phyloP scores from a whole-genome alignment of 2,888 invertebrate species.

The Blera fallax region DNA sequence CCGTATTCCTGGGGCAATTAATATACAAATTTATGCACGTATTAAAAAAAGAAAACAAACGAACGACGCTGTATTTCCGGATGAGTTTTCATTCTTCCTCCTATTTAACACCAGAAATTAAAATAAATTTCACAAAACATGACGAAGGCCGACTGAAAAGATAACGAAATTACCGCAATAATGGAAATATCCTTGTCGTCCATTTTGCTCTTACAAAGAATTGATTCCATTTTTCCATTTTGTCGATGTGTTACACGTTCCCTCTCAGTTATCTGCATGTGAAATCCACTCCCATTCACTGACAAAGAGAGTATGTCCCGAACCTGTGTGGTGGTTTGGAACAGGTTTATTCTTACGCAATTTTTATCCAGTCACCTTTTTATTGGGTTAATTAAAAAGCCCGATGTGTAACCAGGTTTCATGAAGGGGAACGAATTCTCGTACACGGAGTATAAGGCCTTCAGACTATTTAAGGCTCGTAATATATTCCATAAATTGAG shows the following conservation, averaged over 20 bases:
- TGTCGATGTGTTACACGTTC: neutral
- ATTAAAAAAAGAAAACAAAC: neutral
- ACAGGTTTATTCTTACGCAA: neutral
- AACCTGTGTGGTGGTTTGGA: neutral
- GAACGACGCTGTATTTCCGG: neutral
- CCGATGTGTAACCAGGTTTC: neutral
- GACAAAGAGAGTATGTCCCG: neutral
- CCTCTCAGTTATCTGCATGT: neutral
- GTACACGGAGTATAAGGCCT: neutral
- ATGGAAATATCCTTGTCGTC: constrained; percentile 24
- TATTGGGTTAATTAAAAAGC: constrained; percentile 13
- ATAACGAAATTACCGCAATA: constrained; percentile 36
- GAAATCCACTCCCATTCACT: neutral
- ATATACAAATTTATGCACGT: neutral
- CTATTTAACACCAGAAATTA: neutral
- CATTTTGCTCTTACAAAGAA: constrained; percentile 11
- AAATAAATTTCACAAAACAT: constrained; percentile 22
- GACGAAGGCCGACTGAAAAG: constrained; percentile 13
- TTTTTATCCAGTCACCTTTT: neutral
- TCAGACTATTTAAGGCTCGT: neutral
- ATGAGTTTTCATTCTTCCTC: neutral
- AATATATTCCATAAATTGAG: neutral
- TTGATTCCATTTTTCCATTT: constrained; percentile 12
- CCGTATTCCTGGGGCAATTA: neutral
- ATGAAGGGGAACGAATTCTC: neutral